Evolutionary conservation across 2,888 invertebrate species (phyloP).

Genomic region (Tupiocoris notatus): DNA sequence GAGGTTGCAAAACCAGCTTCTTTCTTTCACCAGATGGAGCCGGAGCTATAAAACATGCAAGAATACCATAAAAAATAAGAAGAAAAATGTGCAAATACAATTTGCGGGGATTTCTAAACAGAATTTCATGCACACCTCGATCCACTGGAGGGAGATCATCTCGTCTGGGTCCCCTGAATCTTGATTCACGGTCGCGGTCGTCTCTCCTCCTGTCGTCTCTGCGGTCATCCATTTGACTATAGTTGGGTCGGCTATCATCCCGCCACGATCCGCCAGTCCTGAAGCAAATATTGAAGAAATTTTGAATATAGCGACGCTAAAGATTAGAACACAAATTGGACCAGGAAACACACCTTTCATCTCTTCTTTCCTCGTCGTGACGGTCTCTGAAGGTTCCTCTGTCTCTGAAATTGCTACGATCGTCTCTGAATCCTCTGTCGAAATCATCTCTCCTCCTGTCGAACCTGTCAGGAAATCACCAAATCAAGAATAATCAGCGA

Average conservation of each 20-base stretch:
- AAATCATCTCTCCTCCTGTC: conserved; percentile 18
- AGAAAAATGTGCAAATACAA: too few relatives aligned
- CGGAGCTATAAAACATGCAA: not conserved
- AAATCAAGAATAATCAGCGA: not conserved
- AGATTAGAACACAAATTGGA: not conserved
- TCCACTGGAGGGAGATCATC: conserved; percentile 14
- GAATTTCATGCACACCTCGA: not conserved
- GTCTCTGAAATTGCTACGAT: not conserved
- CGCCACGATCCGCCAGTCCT: conserved; percentile 30
- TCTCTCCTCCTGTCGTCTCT: conserved; percentile 11
- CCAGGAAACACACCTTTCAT: conserved; percentile 15
- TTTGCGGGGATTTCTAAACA: too few relatives aligned
- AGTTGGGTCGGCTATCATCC: conserved; percentile 4
- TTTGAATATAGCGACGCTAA: not conserved
- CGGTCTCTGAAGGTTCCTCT: conserved; percentile 1
- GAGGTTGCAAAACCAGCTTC: conserved; percentile 24
- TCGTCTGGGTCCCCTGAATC: conserved; percentile 1
- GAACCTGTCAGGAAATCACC: not conserved
- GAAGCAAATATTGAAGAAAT: not conserved
- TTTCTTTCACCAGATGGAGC: conserved; percentile 13
- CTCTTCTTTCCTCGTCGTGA: conserved; percentile 28
- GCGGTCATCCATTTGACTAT: not conserved
- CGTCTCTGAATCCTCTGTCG: not conserved
- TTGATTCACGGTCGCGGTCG: conserved; percentile 8
- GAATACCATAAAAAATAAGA: not conserved